These are phyloP conservation scores for Octodonta nipae DNA, from an alignment of 2,888 invertebrate genomes.

Conservation along the genomic window DNA sequence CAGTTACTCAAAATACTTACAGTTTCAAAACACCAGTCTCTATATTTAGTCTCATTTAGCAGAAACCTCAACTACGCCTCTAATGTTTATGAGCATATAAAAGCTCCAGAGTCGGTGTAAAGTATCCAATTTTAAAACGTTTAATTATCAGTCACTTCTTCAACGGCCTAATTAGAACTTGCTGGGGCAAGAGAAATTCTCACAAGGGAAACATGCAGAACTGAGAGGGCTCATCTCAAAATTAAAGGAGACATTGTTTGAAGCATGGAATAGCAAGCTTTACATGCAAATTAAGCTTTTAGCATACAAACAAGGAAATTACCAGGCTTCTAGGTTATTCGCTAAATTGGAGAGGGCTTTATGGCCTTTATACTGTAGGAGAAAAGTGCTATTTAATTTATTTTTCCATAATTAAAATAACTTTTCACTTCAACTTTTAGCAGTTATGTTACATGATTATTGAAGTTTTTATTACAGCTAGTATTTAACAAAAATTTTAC, in stretches of 20 bases:
- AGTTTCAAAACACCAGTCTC: too few species aligned
- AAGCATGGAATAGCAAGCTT: conserved; percentile 30
- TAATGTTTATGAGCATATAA: too few species aligned
- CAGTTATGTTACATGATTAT: neutral
- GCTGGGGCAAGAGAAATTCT: conserved; percentile 24
- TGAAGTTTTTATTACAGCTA: neutral
- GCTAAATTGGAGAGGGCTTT: conserved; percentile 1
- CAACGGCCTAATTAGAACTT: conserved; percentile 18
- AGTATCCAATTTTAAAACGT: conserved; percentile 14
- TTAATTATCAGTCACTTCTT: conserved; percentile 21
- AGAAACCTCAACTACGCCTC: too few species aligned
- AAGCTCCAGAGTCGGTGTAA: too few species aligned
- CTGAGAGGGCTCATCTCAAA: conserved; percentile 30
- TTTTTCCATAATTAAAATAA: conserved; percentile 3
- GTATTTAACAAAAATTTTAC: neutral
- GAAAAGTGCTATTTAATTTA: neutral
- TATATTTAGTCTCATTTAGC: too few species aligned
- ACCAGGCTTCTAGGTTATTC: conserved; percentile 25
- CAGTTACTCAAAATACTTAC: too few species aligned
- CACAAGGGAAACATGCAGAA: conserved; percentile 13
- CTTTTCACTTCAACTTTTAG: conserved; percentile 3
- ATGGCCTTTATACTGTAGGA: neutral
- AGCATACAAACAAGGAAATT: conserved; percentile 36
- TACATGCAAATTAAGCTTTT: conserved; percentile 37
- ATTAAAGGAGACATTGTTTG: conserved; percentile 37